Evolutionary conservation across 2,888 invertebrate species (phyloP), one percentile per base, ranked within the genome.

Genomic region (Aphrophora alni): DNA sequence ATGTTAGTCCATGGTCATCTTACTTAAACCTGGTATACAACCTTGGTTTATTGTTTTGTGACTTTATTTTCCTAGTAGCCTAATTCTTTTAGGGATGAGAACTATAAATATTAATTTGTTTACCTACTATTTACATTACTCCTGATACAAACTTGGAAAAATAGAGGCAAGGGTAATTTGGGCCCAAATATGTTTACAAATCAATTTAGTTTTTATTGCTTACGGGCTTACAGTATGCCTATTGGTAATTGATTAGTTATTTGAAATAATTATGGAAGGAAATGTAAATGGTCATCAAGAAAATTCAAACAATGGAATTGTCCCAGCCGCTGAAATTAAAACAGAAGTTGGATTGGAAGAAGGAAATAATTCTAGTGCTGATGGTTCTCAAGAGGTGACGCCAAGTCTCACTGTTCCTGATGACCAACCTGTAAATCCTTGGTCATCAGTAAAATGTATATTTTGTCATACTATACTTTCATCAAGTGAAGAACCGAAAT

Each of bases 401-500:
- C 76, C 81, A 0, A 81, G 81, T n/a, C 73, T 77, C 27, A 77
- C 81, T 38, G 71, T 72, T 69, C 74, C 77, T 12, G 81, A 81
- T 77, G 75, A 72, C 26, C 75, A 75, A 27, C 81, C 77, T 8
- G 38, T 76, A 12, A 82, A 81, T 75, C 82, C 82, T 26, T 85
- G 84, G 85, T 72, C 82, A 7, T 77, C 79, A 14, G 77, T 83
- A 8, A 90, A 89, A 83, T 90, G 90, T 84, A 87, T 89, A 10
- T 88, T 89, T 82, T 90, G 90, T 83, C 86, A 85, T 28, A 88
- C 88, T 83, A 85, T 85, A 25, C 88, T 93, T 75, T 89, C 89
- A 68, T 87, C 89, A 51, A 89, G 88, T 68, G 92, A 93, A 86
- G 90, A 91, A 73, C 95, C 97, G 44, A 96, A 95, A 89, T 90